phyloP scores from a whole-genome alignment of 1,140 invertebrate genomes.

The Nephila pilipes region DNA sequence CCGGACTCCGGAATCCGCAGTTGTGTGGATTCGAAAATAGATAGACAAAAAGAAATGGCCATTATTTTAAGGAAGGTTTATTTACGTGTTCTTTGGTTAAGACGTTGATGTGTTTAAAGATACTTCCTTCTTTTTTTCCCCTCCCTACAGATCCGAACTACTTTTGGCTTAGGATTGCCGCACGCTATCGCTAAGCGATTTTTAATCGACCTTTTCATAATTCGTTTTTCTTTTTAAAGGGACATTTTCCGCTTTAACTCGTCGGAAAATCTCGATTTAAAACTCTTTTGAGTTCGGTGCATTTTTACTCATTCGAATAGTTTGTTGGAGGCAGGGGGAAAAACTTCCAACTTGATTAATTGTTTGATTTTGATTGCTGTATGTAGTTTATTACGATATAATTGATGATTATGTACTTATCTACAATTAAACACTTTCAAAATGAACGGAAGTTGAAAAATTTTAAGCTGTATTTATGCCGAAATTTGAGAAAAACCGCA shows the following conservation, averaged over 20 bases:
- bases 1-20: neutral
- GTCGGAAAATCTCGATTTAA: neutral
- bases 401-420: no score
- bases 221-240: slow-evolving; percentile 8
- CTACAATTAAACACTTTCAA: no score
- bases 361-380: no score
- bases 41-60: neutral
- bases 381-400: no score
- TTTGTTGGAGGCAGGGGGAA: no score
- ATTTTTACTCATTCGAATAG: neutral
- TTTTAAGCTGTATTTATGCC: no score
- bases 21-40: neutral
- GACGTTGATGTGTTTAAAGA: slow-evolving; percentile 15
- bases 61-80: slow-evolving; percentile 31
- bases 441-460: no score
- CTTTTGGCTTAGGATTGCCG: neutral
- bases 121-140: neutral
- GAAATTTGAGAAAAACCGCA: no score
- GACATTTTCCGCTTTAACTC: neutral
- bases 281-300: neutral
- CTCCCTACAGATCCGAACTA: neutral
- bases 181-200: slow-evolving; percentile 45
- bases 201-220: slow-evolving; percentile 40
- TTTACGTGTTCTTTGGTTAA: slow-evolving; percentile 3
- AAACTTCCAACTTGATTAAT: no score